Percentiles rank a stretch among this genome's conserved stretches.
Conservation (phyloP, 2,797 vertebrate species). For the Gobionotothen gibberifrons region DNA sequence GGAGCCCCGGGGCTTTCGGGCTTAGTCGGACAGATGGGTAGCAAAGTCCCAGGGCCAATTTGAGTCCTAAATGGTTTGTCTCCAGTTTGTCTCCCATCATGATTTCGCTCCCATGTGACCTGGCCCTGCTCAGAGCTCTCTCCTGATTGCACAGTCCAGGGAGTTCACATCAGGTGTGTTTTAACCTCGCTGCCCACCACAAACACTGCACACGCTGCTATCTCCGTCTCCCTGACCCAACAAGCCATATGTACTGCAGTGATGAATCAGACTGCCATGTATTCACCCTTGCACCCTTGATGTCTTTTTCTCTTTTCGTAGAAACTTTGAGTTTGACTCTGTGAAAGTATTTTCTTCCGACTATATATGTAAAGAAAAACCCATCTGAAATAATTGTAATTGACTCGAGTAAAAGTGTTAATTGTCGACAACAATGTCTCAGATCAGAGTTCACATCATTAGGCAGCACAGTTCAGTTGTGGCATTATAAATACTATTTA, state of each 20-base stretch:
- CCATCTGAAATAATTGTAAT: neutral
- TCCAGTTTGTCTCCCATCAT: slow-evolving; percentile 83
- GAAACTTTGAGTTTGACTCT: slow-evolving; percentile 17
- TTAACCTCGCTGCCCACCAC: slow-evolving; percentile 62
- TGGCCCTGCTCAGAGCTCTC: slow-evolving; percentile 71
- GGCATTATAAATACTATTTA: slow-evolving; percentile 11
- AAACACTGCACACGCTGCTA: slow-evolving; percentile 24
- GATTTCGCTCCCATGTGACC: slow-evolving; percentile 78
- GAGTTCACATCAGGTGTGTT: slow-evolving; percentile 81
- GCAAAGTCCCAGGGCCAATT: slow-evolving; percentile 86
- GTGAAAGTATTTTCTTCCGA: neutral
- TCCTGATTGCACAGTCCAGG: slow-evolving; percentile 74
- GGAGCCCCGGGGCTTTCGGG: slow-evolving; percentile 81
- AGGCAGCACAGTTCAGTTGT: neutral
- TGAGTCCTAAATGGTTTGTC: slow-evolving; percentile 88
- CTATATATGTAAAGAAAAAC: neutral
- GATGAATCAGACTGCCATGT: slow-evolving; percentile 33
- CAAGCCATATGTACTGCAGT: slow-evolving; percentile 33
- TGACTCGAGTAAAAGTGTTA: neutral
- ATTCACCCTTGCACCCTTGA: slow-evolving; percentile 7
- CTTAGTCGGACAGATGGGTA: slow-evolving; percentile 82
- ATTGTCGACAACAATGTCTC: slow-evolving; percentile 3
- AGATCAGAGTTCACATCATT: neutral
- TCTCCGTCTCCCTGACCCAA: slow-evolving; percentile 61
- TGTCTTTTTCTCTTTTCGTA: slow-evolving; percentile 10